These are phyloP conservation scores for Misgurnus mizolepis DNA, from an alignment of 2,113 vertebrate genomes.

Conservation along the genomic window DNA sequence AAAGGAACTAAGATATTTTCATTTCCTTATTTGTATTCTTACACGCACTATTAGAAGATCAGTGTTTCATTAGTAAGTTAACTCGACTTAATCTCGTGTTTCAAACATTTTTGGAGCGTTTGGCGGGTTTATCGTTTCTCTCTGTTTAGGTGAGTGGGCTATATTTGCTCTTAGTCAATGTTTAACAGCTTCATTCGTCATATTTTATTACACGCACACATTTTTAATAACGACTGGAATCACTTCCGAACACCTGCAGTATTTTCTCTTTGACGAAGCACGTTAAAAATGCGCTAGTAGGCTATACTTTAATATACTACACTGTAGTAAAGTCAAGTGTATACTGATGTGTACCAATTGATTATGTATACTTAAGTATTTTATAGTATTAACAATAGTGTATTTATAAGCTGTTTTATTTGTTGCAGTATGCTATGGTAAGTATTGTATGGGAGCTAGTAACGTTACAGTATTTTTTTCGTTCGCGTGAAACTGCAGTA, in stretches of 20 bases:
- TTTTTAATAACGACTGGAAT: neutral
- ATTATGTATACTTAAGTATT: too few relatives aligned
- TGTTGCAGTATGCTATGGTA: too few relatives aligned
- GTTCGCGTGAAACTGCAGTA: too few relatives aligned
- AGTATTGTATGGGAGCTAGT: too few relatives aligned
- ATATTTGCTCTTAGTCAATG: slow-evolving; percentile 6
- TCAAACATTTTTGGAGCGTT: neutral
- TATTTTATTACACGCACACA: neutral
- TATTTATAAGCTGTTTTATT: too few relatives aligned
- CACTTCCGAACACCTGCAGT: neutral
- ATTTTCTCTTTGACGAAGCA: too few relatives aligned
- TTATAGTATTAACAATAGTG: too few relatives aligned
- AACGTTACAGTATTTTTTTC: too few relatives aligned
- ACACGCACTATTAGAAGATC: neutral
- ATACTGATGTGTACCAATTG: too few relatives aligned
- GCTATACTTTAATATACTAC: too few relatives aligned
- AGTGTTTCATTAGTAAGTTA: neutral
- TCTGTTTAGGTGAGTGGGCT: neutral
- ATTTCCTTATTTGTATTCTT: slow-evolving; percentile 21
- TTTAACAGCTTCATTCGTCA: neutral
- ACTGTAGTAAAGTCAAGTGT: too few relatives aligned
- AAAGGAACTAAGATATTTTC: slow-evolving; percentile 27
- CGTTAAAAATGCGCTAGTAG: too few relatives aligned
- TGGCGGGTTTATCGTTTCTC: neutral
- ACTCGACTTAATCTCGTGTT: neutral